Base-by-base conservation (phyloP, 2,113 vertebrate species). In the Telmatochromis bifrenatus region DNA sequence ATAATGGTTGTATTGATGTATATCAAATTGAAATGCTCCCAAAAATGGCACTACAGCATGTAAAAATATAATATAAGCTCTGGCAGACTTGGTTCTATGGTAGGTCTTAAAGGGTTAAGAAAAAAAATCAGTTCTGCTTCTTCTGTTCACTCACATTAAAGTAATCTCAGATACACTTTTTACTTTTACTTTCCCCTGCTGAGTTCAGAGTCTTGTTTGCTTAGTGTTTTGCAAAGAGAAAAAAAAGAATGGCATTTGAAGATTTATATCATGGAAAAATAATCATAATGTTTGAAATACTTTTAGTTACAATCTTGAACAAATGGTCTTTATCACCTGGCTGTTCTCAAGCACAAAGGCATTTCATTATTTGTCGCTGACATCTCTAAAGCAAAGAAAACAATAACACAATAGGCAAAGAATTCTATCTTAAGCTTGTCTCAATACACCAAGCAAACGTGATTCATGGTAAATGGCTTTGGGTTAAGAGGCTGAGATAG, bases 321-420 rank as follows among this genome's bases (percentile, higher is more conserved):
- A 13, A 26, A 35, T 89, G 53, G 90, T 85, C 56, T 83, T 87
- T 79, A 85, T 85, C 79, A 87, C 8, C 49, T 68, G 28, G 58
- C 73, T 86, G 79, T 85, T 55, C 28, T 75, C 75, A 13, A 79
- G 86, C 81, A 91, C 83, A 92, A 90, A 92, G 85, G 79, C 79
- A 85, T 82, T 89, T 91, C 47, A 88, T 88, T 88, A 93, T 88
- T 90, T 89, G 65, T 80, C 11, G 53, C 65, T 42, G 7, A 82
- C 81, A 93, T 91, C 84, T 85, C 60, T 77, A 82, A 92, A 87
- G 82, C 81, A 91, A 91, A 89, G 79, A 90, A 93, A 94, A 94
- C 83, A 90, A 53, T 75, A 73, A 87, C 42, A 90, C 82, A 84
- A 86, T 85, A 56, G 68, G 56, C 83, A 65, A 80, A 90, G 68